Conservation (phyloP, 23 tunicate species). For the Phallusia fumigata region DNA sequence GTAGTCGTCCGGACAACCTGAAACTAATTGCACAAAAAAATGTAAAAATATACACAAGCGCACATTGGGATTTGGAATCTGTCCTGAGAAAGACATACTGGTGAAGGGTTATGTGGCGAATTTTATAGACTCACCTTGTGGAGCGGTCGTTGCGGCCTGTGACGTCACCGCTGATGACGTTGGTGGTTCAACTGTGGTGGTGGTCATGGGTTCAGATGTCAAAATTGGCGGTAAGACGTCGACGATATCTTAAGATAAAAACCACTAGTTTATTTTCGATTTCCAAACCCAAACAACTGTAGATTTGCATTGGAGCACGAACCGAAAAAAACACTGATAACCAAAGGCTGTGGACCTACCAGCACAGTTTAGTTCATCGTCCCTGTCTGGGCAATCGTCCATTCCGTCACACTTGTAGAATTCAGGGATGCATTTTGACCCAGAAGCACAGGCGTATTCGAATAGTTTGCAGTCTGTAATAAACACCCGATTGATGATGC, state of each 20-base stretch:
- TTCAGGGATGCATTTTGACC: conserved; percentile 38
- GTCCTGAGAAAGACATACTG: too few relatives aligned
- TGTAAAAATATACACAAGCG: neutral
- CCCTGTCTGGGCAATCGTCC: conserved; percentile 69
- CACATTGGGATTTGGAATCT: too few relatives aligned
- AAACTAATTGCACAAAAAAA: neutral
- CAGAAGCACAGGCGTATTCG: conserved; percentile 47
- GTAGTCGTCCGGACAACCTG: conserved; percentile 14
- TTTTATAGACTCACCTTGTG: neutral
- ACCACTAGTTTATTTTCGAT: neutral
- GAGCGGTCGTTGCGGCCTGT: neutral
- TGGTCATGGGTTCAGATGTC: neutral
- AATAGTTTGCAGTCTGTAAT: conserved; percentile 18
- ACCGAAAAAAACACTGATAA: neutral
- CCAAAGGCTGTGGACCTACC: neutral
- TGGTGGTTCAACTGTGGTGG: neutral
- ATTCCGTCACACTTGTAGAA: conserved; percentile 45
- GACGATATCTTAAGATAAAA: neutral
- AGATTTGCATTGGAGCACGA: too few relatives aligned
- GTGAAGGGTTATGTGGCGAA: neutral
- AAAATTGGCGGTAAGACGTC: neutral
- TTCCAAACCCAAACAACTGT: neutral
- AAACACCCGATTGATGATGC: neutral
- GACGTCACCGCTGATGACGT: conserved; percentile 18
- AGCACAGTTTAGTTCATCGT: conserved; percentile 51